These are phyloP conservation scores for Rhyzopertha dominica DNA, from an alignment of 1,140 invertebrate genomes.

Conservation along the genomic window DNA sequence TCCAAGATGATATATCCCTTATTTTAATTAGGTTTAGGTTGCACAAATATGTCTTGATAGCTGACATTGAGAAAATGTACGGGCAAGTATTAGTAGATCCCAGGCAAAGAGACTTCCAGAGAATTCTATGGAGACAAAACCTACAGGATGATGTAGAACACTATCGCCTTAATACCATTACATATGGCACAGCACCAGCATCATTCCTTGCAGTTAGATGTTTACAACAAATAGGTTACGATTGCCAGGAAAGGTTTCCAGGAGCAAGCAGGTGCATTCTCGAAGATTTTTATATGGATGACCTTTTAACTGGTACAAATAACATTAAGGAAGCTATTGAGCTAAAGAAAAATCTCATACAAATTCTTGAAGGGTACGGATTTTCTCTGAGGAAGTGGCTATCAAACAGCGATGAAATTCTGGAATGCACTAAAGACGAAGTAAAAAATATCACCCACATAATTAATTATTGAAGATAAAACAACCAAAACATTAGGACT, in stretches of 20 bases:
- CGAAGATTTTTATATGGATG: too few species aligned
- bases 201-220: too few species aligned
- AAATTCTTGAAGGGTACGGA: too few species aligned
- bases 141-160: constrained; percentile 17
- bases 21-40: constrained; percentile 4
- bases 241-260: too few species aligned
- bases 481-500: constrained; percentile 38
- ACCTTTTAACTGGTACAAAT: too few species aligned
- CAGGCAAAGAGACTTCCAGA: constrained; percentile 28
- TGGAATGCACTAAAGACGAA: neutral
- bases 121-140: constrained; percentile 33
- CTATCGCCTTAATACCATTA: constrained; percentile 29
- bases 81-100: constrained; percentile 7
- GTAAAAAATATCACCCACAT: neutral
- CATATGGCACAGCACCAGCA: constrained; percentile 14
- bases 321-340: too few species aligned
- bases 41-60: constrained; percentile 1
- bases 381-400: too few species aligned
- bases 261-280: too few species aligned
- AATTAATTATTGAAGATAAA: constrained; percentile 7
- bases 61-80: constrained; percentile 30
- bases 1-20: neutral
- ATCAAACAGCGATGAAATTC: too few species aligned
- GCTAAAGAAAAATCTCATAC: too few species aligned
- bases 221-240: too few species aligned